A percentile compares a stretch with the other conserved stretches of the same genome.
phyloP scores from a whole-genome alignment of 2,113 vertebrate species.

The Triplophysa dalaica region DNA sequence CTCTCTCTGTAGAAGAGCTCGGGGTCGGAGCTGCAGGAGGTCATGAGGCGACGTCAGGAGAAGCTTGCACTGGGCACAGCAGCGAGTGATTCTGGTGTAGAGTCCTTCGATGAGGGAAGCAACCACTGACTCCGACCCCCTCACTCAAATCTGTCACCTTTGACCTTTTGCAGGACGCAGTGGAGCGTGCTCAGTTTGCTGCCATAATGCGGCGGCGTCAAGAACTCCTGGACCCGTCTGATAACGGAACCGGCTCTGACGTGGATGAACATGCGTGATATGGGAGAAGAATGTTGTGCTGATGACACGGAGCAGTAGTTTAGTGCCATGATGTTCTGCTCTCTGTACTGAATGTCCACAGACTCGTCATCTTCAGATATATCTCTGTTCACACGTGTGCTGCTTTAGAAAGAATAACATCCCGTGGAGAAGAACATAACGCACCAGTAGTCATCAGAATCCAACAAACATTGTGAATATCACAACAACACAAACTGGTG shows the following conservation, averaged over 20 bases:
- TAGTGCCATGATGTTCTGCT: constrained; percentile 30
- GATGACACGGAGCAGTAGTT: background rate
- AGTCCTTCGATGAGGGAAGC: constrained; percentile 93
- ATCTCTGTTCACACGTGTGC: background rate
- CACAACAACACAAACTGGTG: background rate
- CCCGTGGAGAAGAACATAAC: background rate
- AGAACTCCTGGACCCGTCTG: constrained; percentile 67
- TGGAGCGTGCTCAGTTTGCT: constrained; percentile 69
- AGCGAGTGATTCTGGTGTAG: constrained; percentile 92
- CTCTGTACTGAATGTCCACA: background rate
- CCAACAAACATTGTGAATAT: background rate
- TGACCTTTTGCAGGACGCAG: constrained; percentile 74
- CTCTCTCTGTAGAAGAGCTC: constrained; percentile 75
- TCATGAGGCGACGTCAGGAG: constrained; percentile 94
- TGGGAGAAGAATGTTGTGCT: no score
- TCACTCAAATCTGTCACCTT: constrained; percentile 37
- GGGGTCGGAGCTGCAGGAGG: constrained; percentile 90
- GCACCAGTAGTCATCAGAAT: background rate
- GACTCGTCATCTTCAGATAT: background rate
- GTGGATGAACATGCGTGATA: constrained; percentile 22
- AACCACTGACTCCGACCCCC: constrained; percentile 75
- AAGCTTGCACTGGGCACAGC: constrained; percentile 79
- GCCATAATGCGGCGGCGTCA: constrained; percentile 71
- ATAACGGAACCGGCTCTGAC: constrained; percentile 43
- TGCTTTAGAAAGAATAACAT: background rate